A percentile compares a stretch with the other conserved stretches of the same genome.
Evolutionary conservation across 1,140 invertebrate species (phyloP).

Genomic region (Leptinotarsa defecta): DNA sequence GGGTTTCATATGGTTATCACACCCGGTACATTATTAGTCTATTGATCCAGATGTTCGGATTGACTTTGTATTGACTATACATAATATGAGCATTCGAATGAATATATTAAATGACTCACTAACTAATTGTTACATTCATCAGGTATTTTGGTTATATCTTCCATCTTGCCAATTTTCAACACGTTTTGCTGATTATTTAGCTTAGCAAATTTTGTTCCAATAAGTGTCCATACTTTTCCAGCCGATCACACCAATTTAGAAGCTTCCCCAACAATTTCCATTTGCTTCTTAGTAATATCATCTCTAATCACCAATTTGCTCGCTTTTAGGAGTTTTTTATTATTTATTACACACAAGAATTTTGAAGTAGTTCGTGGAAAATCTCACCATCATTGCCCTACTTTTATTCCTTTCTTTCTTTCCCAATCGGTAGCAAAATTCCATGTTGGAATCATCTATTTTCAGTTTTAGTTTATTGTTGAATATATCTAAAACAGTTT

Average conservation of each 20-base stretch:
- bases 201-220: slow-evolving; percentile 6
- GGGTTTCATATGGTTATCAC: neutral
- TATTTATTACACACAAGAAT: neutral
- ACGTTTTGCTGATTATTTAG: slow-evolving; percentile 14
- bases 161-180: slow-evolving; percentile 10
- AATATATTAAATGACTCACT: neutral
- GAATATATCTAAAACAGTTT: slow-evolving; percentile 14
- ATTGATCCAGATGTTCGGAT: too few relatives aligned
- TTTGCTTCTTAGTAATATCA: slow-evolving; percentile 4
- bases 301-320: slow-evolving; percentile 10
- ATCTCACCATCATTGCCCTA: slow-evolving; percentile 5
- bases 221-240: neutral
- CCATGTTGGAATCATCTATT: slow-evolving; percentile 3
- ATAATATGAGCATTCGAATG: neutral
- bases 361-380: slow-evolving; percentile 8
- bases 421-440: slow-evolving; percentile 10
- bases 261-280: slow-evolving; percentile 5
- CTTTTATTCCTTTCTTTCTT: neutral
- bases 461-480: neutral
- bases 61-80: too few relatives aligned
- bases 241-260: neutral
- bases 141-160: slow-evolving; percentile 15
- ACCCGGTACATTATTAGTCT: neutral
- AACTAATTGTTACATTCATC: slow-evolving; percentile 1
- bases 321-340: neutral